Percentiles rank a stretch among this genome's conserved stretches.
These are phyloP conservation scores for Zosterops pallidus DNA, from an alignment of 2,113 vertebrate species.

Conservation along the genomic window DNA sequence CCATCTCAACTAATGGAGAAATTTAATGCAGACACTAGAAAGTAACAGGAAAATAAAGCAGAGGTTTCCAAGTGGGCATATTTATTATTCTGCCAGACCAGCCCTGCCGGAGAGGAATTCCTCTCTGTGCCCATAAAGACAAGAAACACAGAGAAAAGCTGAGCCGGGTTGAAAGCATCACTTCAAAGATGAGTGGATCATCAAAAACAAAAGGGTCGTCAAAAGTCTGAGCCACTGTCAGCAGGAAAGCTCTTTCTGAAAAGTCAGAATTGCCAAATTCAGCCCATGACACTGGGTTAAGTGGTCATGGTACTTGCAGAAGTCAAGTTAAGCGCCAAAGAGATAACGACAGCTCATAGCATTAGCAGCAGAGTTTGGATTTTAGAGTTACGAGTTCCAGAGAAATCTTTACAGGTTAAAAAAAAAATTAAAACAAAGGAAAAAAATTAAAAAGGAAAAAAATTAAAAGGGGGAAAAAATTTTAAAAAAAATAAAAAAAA, in stretches of 20 bases:
- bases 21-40: not conserved
- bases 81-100: not conserved
- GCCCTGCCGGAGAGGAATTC: rapidly evolving
- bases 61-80: rapidly evolving
- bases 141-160: not conserved
- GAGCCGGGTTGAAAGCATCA: not conserved
- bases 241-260: not conserved
- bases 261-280: not conserved
- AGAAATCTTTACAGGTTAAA: not conserved
- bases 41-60: not conserved
- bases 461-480: too few species aligned
- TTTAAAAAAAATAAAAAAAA: too few species aligned
- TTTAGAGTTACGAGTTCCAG: not conserved
- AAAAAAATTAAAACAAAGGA: not conserved
- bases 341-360: not conserved
- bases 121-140: not conserved
- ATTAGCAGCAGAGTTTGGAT: not conserved
- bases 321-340: not conserved
- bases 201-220: not conserved
- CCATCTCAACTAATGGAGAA: not conserved
- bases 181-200: not conserved
- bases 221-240: not conserved
- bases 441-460: not conserved
- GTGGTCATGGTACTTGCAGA: not conserved
- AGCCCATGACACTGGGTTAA: not conserved